Evolutionary conservation across 2,797 vertebrate species (phyloP).

Genomic region (Eulemur rubriventer): DNA sequence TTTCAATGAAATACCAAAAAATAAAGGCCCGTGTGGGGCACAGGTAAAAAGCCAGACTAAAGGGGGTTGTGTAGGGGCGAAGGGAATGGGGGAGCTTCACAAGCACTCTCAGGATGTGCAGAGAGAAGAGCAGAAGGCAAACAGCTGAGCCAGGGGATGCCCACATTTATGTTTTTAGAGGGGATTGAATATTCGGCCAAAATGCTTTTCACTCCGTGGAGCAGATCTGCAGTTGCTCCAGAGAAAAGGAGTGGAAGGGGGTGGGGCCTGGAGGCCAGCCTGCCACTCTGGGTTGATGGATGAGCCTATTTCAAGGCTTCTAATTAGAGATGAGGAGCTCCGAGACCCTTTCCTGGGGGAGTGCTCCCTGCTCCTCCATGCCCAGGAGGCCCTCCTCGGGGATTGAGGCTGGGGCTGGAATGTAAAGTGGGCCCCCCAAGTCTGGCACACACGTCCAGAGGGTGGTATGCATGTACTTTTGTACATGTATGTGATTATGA

Average conservation of each 20-base stretch:
- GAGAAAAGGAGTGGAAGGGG: neutral
- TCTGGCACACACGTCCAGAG: neutral
- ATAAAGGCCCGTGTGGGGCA: neutral
- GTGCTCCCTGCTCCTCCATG: neutral
- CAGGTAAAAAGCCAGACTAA: neutral
- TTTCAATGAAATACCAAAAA: neutral
- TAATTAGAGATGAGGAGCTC: constrained; percentile 24
- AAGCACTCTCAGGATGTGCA: rapidly evolving
- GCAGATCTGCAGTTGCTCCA: neutral
- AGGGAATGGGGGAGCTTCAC: rapidly evolving
- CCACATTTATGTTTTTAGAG: neutral
- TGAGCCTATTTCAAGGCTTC: neutral
- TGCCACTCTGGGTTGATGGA: constrained; percentile 44
- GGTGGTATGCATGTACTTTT: neutral
- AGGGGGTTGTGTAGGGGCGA: neutral
- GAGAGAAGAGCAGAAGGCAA: neutral
- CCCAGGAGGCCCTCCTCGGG: neutral
- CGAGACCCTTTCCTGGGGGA: neutral
- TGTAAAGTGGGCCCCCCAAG: neutral
- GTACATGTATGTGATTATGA: neutral
- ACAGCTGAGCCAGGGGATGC: neutral
- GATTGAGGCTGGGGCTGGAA: neutral
- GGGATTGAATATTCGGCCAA: neutral
- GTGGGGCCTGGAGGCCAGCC: neutral
- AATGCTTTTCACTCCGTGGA: neutral